Base-by-base conservation (phyloP, 2,888 invertebrate species). In the Meteorus colon region DNA sequence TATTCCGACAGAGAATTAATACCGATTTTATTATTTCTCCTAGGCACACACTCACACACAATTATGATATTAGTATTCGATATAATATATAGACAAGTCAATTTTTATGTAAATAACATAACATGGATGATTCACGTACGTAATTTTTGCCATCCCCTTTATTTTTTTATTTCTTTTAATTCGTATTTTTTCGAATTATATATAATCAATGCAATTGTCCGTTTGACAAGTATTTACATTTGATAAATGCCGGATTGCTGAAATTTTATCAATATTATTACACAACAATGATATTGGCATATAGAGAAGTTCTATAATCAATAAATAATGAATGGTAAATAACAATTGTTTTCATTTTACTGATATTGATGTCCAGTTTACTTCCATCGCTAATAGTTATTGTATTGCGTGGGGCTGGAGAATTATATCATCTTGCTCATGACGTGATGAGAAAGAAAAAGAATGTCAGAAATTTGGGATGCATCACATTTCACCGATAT, bases 291-390 rank as follows among this genome's bases (percentile, higher is more conserved):
- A 60, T 75, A 71, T 74, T 62, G 48, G 59, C 45, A 75, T 75
- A 75, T 75, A 75, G 71, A 65, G 62, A 71, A 66, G 60, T 66
- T 71, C 71, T 71, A 75, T 75, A 71, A 75, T 75, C 75, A 71
- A 62, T 75, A 67, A 75, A 75, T 71, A 71, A 66, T 69, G 55
- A 67, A 37, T 41, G 37, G 12, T 19, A 34, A 65, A 16, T 19
- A 41, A 63, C 31, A 34, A 31, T 63, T n/a, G 16, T 48, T 48
- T 48, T 48, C 4, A 16, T 48, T 48, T 5, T 0, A 41, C 12
- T 41, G 2, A 41, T 41, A 12, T 41, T 8, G 0, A 41, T 12
- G 41, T 12, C 0, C 8, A 41, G 1, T 12, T 8, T 2, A 41
- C 0, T 41, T 41, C 12, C 12, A 41, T 41, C 12, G 8, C 8